A percentile compares a stretch with the other conserved stretches of the same genome.
Conservation (phyloP, 2,888 invertebrate species). For the Pyrochroa serraticornis region DNA sequence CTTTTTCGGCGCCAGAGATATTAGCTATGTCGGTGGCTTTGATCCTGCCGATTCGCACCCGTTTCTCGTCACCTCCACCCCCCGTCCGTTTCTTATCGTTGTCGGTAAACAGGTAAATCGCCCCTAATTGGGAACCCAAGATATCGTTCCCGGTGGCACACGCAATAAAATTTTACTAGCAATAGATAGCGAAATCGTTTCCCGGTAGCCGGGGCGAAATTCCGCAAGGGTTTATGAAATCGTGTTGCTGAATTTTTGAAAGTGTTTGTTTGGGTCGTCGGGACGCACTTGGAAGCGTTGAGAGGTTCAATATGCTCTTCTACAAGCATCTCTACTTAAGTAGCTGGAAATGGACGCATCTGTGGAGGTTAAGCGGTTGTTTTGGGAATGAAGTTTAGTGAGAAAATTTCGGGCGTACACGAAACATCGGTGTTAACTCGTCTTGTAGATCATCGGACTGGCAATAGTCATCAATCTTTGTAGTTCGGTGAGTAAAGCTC, state of each 20-base stretch:
- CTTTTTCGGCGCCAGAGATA: conserved; percentile 52
- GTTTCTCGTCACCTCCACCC: conserved; percentile 32
- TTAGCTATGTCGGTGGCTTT: conserved; percentile 49
- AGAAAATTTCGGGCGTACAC: conserved; percentile 6
- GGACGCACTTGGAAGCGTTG: conserved; percentile 34
- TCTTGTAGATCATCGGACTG: too few species aligned
- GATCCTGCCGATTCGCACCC: conserved; percentile 49
- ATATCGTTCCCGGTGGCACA: background rate
- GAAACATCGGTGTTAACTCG: too few species aligned
- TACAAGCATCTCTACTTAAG: conserved; percentile 43
- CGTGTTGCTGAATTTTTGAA: conserved; percentile 21
- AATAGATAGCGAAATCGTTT: too few species aligned
- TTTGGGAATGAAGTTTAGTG: conserved; percentile 19
- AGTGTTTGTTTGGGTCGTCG: conserved; percentile 39
- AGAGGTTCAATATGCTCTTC: conserved; percentile 36
- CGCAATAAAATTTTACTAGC: conserved; percentile 7
- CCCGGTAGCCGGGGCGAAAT: too few species aligned
- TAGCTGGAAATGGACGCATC: conserved; percentile 27
- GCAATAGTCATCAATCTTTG: too few species aligned
- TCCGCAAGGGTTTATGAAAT: background rate
- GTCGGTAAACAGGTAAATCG: conserved; percentile 21
- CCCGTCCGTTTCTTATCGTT: conserved; percentile 3
- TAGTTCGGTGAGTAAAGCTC: too few species aligned
- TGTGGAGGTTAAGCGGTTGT: conserved; percentile 27
- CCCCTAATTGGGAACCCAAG: conserved; percentile 11